A percentile compares a stretch with the other conserved stretches of the same genome.
Conservation (phyloP, 1,140 invertebrate species). For the Rhagoletis zephyria region DNA sequence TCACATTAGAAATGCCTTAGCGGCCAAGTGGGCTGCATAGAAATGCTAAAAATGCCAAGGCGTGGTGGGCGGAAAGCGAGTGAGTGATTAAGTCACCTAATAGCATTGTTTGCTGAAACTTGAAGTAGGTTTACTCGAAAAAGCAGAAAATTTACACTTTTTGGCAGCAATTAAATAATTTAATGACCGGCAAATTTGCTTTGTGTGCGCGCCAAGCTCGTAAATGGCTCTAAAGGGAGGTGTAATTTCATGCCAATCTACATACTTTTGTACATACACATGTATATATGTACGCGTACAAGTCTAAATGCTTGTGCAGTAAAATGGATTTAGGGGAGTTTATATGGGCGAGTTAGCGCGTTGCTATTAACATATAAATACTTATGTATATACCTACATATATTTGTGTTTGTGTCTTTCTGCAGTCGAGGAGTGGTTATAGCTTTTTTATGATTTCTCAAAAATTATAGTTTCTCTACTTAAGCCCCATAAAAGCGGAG, state of each 20-base stretch:
- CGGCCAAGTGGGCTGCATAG: background rate
- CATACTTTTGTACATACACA: no score
- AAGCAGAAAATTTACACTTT: constrained; percentile 41
- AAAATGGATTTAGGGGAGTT: background rate
- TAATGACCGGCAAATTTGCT: background rate
- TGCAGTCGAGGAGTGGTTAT: constrained; percentile 4
- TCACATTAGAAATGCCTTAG: constrained; percentile 37
- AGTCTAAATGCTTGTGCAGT: background rate
- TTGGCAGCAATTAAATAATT: constrained; percentile 33
- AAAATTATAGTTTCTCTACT: constrained; percentile 33
- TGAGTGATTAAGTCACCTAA: constrained; percentile 23
- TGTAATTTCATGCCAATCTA: constrained; percentile 5
- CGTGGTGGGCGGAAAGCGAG: background rate
- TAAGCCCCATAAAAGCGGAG: constrained; percentile 10
- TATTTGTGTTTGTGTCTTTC: background rate
- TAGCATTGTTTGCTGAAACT: background rate
- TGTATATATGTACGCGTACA: no score
- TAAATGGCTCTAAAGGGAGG: background rate
- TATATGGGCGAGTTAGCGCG: background rate
- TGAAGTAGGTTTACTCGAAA: background rate
- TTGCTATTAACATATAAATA: background rate
- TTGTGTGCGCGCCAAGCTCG: constrained; percentile 2
- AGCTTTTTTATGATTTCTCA: background rate
- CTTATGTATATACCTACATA: background rate
- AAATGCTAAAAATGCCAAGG: no score